A percentile compares a stretch with the other conserved stretches of the same genome.
These are phyloP conservation scores for Chymomyza procnemis DNA, from an alignment of 2,888 invertebrate genomes.

Conservation along the genomic window DNA sequence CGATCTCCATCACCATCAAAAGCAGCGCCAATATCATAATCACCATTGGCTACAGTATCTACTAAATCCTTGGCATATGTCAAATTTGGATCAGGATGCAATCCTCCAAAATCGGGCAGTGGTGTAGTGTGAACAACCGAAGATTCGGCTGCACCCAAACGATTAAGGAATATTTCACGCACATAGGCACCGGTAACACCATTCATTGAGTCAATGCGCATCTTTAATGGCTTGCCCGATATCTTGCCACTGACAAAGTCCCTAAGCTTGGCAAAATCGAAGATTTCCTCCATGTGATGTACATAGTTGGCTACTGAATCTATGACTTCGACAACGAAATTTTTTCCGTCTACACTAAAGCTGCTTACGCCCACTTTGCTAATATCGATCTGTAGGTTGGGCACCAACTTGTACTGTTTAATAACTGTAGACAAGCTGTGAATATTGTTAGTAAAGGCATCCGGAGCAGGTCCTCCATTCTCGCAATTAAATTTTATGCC, in stretches of 20 bases:
- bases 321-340: slow-evolving; percentile 91
- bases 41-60: slow-evolving; percentile 82
- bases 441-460: slow-evolving; percentile 91
- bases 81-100: slow-evolving; percentile 98
- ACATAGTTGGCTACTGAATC: slow-evolving; percentile 95
- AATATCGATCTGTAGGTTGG: slow-evolving; percentile 87
- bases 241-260: slow-evolving; percentile 85
- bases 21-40: slow-evolving; percentile 90
- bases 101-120: slow-evolving; percentile 96
- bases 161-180: slow-evolving; percentile 90
- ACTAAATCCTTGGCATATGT: slow-evolving; percentile 92
- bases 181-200: slow-evolving; percentile 99
- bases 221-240: slow-evolving; percentile 85
- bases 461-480: slow-evolving; percentile 98
- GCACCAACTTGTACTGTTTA: slow-evolving; percentile 88
- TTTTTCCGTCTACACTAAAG: slow-evolving; percentile 81
- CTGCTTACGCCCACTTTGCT: slow-evolving; percentile 84
- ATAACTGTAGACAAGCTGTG: slow-evolving; percentile 89
- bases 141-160: slow-evolving; percentile 86
- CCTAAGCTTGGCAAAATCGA: slow-evolving; percentile 92
- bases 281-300: slow-evolving; percentile 95
- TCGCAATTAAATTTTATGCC: slow-evolving; percentile 99
- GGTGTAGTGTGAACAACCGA: slow-evolving; percentile 89
- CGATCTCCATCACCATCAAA: slow-evolving; percentile 99
- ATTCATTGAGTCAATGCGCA: slow-evolving; percentile 95